Conservation (phyloP, 1,140 invertebrate genomes). For the Microplitis mediator region DNA sequence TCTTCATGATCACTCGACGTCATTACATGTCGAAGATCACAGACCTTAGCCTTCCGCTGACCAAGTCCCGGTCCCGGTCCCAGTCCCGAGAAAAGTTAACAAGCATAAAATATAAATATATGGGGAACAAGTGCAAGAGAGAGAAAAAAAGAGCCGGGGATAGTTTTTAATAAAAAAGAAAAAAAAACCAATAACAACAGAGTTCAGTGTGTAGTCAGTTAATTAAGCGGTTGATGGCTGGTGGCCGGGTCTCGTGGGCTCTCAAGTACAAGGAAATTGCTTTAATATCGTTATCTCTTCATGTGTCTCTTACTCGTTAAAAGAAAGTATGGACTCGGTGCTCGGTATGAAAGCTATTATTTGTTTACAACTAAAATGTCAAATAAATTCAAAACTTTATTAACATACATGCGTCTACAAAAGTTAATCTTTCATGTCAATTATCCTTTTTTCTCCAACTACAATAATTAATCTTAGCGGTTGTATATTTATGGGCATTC, state of each 20-base stretch:
- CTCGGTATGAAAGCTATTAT: neutral
- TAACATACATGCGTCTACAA: no score
- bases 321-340: neutral
- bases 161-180: neutral
- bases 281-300: conserved; percentile 10
- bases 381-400: no score
- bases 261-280: neutral
- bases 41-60: conserved; percentile 4
- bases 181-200: neutral
- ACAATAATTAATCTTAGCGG: conserved; percentile 6
- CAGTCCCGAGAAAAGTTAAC: conserved; percentile 25
- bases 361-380: neutral
- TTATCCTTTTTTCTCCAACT: no score
- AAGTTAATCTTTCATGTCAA: no score
- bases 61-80: neutral
- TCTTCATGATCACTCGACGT: conserved; percentile 26
- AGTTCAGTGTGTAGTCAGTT: neutral
- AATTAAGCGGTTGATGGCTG: conserved; percentile 15
- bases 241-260: neutral
- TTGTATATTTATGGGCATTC: neutral
- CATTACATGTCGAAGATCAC: conserved; percentile 33
- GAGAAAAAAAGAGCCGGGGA: neutral
- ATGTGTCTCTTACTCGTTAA: neutral
- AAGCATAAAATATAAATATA: neutral
- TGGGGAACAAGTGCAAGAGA: neutral